Percentiles rank a stretch among this genome's conserved stretches.
Evolutionary conservation across 2,797 vertebrate species (phyloP).

Genomic region (Phalloptychus januarius): DNA sequence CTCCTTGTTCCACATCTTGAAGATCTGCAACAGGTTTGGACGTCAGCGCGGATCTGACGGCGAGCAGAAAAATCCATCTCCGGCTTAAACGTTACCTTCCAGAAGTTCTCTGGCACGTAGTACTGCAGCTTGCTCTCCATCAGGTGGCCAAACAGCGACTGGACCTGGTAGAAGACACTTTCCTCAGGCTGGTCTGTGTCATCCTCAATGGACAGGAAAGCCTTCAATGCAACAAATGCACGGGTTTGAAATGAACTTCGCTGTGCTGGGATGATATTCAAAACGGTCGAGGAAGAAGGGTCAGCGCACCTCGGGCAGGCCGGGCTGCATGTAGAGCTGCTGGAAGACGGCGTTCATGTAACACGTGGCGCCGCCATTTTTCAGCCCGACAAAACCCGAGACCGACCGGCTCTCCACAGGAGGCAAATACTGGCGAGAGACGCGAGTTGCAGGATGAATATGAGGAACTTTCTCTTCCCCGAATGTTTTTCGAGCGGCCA

Average conservation of each 20-base stretch:
- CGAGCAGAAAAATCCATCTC: not conserved
- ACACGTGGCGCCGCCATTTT: conserved; percentile 97
- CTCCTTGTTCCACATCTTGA: conserved; percentile 99
- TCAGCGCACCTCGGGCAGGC: conserved; percentile 91
- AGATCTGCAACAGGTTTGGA: conserved; percentile 83
- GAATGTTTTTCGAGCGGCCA: not conserved
- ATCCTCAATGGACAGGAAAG: conserved; percentile 95
- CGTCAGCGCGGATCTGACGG: not conserved
- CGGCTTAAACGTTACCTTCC: conserved; percentile 86
- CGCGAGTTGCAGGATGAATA: not conserved
- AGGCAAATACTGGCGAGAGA: conserved; percentile 87
- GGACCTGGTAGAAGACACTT: conserved; percentile 98
- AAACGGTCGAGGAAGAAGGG: not conserved
- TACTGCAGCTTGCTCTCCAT: conserved; percentile 99
- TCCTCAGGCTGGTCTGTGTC: conserved; percentile 97
- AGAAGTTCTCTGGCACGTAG: conserved; percentile 97
- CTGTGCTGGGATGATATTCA: not conserved
- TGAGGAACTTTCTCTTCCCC: not conserved
- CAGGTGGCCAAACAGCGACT: conserved; percentile 96
- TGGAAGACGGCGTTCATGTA: conserved; percentile 99
- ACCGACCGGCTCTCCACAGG: conserved; percentile 95
- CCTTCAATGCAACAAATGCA: conserved; percentile 65
- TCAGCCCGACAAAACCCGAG: conserved; percentile 95
- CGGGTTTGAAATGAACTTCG: not conserved
- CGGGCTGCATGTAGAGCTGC: conserved; percentile 99